Percentiles rank a stretch among this genome's conserved stretches.
Evolutionary conservation across 2,113 vertebrate species (phyloP).

Genomic region (Hippocampus abdominalis): DNA sequence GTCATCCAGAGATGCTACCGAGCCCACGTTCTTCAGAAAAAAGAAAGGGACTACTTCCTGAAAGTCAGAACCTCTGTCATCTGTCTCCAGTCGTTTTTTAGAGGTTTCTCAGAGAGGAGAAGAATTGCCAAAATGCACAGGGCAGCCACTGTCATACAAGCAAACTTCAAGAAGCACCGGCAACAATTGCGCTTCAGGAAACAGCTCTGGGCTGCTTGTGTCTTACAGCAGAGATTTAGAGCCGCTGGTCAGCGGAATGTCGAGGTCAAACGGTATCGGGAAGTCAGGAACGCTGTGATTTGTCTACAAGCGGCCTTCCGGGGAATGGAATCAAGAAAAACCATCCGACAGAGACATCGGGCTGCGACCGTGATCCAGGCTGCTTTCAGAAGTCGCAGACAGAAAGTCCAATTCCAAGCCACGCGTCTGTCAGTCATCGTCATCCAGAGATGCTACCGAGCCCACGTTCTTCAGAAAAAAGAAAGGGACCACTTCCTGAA

Average conservation of each 20-base stretch:
- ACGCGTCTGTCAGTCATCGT: conserved; percentile 68
- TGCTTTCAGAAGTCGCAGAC: conserved; percentile 69
- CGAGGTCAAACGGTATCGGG: conserved; percentile 43
- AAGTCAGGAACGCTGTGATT: conserved; percentile 43
- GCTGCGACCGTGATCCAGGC: conserved; percentile 77
- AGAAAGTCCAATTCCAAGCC: conserved; percentile 62
- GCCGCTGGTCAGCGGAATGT: conserved; percentile 54
- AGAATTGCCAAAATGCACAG: conserved; percentile 25
- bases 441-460: conserved; percentile 76
- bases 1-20: conserved; percentile 76
- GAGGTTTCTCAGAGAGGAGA: conserved; percentile 43
- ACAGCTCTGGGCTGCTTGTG: conserved; percentile 51
- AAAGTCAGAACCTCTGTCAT: conserved; percentile 43
- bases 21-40: conserved; percentile 52
- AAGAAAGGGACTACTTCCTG: conserved; percentile 58
- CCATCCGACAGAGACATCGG: not conserved
- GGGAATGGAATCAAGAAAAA: not conserved
- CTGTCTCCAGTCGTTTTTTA: conserved; percentile 63
- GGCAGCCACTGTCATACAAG: conserved; percentile 74
- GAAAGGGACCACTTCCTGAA: conserved; percentile 59
- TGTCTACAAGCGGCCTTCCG: conserved; percentile 61
- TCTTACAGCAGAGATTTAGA: conserved; percentile 71
- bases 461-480: conserved; percentile 46
- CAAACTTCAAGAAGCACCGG: conserved; percentile 67
- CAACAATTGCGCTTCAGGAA: conserved; percentile 58